phyloP scores from a whole-genome alignment of 92 coral and sea anemone species.

The Epizoanthus ramosus region DNA sequence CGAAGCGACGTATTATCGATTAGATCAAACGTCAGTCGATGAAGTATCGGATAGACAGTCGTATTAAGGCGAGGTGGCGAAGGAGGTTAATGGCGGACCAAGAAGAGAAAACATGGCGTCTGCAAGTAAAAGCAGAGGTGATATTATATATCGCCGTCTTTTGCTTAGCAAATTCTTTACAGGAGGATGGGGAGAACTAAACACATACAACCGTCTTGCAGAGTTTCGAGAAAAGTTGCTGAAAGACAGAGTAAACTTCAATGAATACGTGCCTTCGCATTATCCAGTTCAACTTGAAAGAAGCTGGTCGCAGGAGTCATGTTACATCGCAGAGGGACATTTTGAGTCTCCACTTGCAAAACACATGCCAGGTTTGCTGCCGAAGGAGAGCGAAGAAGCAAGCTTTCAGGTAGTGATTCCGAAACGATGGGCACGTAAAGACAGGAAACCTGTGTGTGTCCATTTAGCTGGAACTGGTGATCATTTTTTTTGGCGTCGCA shows the following conservation, averaged over 20 bases:
- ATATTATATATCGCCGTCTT: conserved; percentile 82
- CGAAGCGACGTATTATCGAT: conserved; percentile 44
- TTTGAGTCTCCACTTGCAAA: conserved; percentile 91
- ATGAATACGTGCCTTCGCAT: conserved; percentile 54
- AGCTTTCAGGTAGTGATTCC: conserved; percentile 88
- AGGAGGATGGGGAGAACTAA: conserved; percentile 91
- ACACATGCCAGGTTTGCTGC: conserved; percentile 78
- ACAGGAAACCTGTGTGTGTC: conserved; percentile 80
- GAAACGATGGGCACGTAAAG: conserved; percentile 65
- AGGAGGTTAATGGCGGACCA: conserved; percentile 20
- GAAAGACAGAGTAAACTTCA: conserved; percentile 55
- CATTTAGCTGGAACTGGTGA: conserved; percentile 98
- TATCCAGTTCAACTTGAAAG: conserved; percentile 80
- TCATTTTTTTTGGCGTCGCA: conserved; percentile 93
- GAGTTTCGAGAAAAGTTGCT: conserved; percentile 71
- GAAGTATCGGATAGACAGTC: not conserved
- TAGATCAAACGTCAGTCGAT: not conserved
- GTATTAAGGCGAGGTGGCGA: conserved; percentile 47
- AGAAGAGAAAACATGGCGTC: conserved; percentile 36
- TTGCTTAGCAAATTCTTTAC: conserved; percentile 83
- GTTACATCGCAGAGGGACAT: conserved; percentile 90
- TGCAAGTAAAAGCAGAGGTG: conserved; percentile 78
- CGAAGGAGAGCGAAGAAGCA: conserved; percentile 92
- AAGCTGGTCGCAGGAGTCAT: conserved; percentile 74
- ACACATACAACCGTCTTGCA: conserved; percentile 64